These are phyloP conservation scores for Sogatella furcifera DNA, from an alignment of 1,140 invertebrate genomes.

Conservation along the genomic window DNA sequence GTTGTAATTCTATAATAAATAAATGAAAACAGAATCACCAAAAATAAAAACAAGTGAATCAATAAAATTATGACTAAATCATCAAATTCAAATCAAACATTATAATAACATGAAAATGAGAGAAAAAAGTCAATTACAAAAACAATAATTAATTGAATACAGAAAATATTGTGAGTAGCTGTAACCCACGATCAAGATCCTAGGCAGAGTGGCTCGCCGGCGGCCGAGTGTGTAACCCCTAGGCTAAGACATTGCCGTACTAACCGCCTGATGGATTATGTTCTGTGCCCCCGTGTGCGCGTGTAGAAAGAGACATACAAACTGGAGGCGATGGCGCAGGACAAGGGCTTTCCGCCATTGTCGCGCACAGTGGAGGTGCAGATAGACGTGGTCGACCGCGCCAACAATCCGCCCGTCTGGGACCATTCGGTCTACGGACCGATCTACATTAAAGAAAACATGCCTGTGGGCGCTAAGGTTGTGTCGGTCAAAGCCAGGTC, in stretches of 20 bases:
- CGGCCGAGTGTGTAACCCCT: too few relatives aligned
- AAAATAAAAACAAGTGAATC: too few relatives aligned
- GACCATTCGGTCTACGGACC: conserved; percentile 91
- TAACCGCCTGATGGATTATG: conserved; percentile 50
- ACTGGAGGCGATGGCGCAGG: conserved; percentile 92
- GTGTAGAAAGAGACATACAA: conserved; percentile 90
- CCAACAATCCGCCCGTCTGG: conserved; percentile 95
- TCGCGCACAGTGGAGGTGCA: conserved; percentile 91
- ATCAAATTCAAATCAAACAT: too few relatives aligned
- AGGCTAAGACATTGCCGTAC: conserved; percentile 24
- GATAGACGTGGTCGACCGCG: conserved; percentile 94
- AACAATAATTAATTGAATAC: too few relatives aligned
- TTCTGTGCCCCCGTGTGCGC: conserved; percentile 29
- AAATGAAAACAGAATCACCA: too few relatives aligned
- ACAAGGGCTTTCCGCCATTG: conserved; percentile 87
- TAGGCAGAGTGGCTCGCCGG: too few relatives aligned
- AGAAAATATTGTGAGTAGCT: too few relatives aligned
- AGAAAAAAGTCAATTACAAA: too few relatives aligned
- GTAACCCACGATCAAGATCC: too few relatives aligned
- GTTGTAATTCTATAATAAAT: too few relatives aligned
- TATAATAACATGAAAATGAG: too few relatives aligned
- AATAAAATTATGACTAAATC: too few relatives aligned
- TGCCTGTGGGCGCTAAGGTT: conserved; percentile 91
- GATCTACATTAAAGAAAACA: conserved; percentile 93
- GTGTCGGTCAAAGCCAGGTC: conserved; percentile 96